These are phyloP conservation scores for Megalopta genalis DNA, from an alignment of 1,140 invertebrate genomes.

Conservation along the genomic window DNA sequence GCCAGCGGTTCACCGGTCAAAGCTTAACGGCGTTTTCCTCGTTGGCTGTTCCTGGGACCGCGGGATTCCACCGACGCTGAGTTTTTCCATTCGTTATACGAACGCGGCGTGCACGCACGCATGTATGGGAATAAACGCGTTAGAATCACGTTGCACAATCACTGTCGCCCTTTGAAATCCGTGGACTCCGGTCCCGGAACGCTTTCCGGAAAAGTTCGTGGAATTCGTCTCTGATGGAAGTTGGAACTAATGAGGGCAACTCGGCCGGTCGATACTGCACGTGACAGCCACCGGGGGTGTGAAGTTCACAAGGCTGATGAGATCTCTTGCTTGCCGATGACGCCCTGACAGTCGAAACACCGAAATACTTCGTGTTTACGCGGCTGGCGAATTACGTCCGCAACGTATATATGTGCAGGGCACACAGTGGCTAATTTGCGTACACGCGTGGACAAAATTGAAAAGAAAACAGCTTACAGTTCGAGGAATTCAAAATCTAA, in stretches of 20 bases:
- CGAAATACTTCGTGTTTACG: too few relatives aligned
- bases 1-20: slow-evolving; percentile 36
- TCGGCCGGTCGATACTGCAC: too few relatives aligned
- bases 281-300: too few relatives aligned
- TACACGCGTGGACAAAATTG: too few relatives aligned
- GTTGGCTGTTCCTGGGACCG: not conserved
- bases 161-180: not conserved
- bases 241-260: not conserved
- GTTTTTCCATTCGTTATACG: slow-evolving; percentile 25
- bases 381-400: too few relatives aligned
- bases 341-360: too few relatives aligned
- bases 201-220: not conserved
- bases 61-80: not conserved
- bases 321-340: too few relatives aligned
- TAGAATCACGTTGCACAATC: slow-evolving; percentile 10
- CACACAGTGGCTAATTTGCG: too few relatives aligned
- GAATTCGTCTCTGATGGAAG: not conserved
- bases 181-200: not conserved
- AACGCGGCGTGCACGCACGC: not conserved
- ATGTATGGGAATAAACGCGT: not conserved
- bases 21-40: slow-evolving; percentile 27
- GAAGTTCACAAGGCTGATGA: too few relatives aligned
- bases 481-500: too few relatives aligned
- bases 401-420: too few relatives aligned
- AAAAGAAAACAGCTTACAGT: too few relatives aligned